Base-by-base conservation (phyloP, 2,797 vertebrate genomes). In the Malurus splendens region DNA sequence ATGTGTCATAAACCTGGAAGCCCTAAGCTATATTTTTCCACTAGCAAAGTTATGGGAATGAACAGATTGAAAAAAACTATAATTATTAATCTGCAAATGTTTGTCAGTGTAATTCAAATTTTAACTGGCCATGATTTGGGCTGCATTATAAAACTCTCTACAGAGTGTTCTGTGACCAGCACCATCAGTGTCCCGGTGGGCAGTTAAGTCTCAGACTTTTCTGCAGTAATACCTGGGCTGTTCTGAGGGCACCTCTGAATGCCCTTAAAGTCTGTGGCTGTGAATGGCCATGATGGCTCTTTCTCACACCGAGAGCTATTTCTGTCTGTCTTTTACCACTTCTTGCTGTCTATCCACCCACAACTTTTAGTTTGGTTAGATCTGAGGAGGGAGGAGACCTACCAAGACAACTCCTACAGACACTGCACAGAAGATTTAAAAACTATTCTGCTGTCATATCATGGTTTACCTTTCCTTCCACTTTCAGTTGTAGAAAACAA, bases 271-370 rank as follows among this genome's bases (percentile, higher is more conserved):
- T 39, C 19, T 19, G 2, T 38, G 12, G 54, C 8, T 38, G 15
- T 9, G 45, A 23, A 28, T 5, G 13, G 52, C 15, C 56, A 41
- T 0, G 0, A 38, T 7, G 18, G 12, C 33, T 28, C 9, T 74
- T 77, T 41, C 27, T 39, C 3, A 33, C 16, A 6, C 22, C 7
- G 20, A 65, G 44, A 73, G 12, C 12, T 65, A n/a, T 45, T 92
- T 73, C 41, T 65, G 18, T 36, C 38, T 85, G n/a, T 32, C 30
- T 23, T 50, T 70, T 83, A 22, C 18, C 18, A 70, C 6, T 2
- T 59, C 14, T 17, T 41, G 11, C 18, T 42, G 24, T 50, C 25
- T 33, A 22, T 54, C 38, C 10, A 48, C 13, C 39, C 44, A 30
- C 47, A 61, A 38, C 12, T 70, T 74, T 11, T 45, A 54, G 47